Percentiles rank a stretch among this genome's conserved stretches.
These are phyloP conservation scores for Andrena dorsata DNA, from an alignment of 2,888 invertebrate genomes.

Conservation along the genomic window DNA sequence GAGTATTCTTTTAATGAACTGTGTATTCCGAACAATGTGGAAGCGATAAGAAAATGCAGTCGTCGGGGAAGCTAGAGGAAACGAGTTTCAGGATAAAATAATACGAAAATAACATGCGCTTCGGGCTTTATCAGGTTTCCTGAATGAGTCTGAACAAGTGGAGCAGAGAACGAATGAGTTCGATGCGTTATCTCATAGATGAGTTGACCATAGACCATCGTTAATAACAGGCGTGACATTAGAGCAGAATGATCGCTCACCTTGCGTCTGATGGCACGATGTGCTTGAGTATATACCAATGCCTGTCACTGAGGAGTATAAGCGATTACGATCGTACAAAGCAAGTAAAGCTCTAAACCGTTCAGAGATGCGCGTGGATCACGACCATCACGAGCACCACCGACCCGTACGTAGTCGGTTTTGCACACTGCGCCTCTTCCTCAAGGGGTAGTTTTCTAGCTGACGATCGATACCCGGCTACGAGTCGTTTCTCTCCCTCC, in stretches of 20 bases:
- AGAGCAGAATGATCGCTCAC: slow-evolving; percentile 27
- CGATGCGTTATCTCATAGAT: too few species aligned
- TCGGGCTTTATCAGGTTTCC: too few species aligned
- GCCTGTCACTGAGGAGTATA: slow-evolving; percentile 3
- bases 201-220: too few species aligned
- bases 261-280: slow-evolving; percentile 21
- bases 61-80: not conserved
- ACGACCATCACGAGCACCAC: slow-evolving; percentile 72
- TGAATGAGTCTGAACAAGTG: too few species aligned
- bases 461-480: slow-evolving; percentile 78
- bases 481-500: slow-evolving; percentile 59
- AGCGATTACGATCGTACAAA: slow-evolving; percentile 29
- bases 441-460: slow-evolving; percentile 79
- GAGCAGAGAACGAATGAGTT: too few species aligned
- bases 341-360: slow-evolving; percentile 32
- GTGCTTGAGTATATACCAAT: slow-evolving; percentile 6
- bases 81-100: not conserved
- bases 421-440: slow-evolving; percentile 78
- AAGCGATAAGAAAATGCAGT: too few species aligned
- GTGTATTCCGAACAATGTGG: too few species aligned
- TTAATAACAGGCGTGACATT: not conserved
- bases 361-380: slow-evolving; percentile 72
- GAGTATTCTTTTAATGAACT: not conserved
- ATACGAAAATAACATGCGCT: too few species aligned
- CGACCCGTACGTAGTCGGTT: slow-evolving; percentile 72